Base-by-base conservation (phyloP, 2,797 vertebrate genomes). In the Danio albolineatus region DNA sequence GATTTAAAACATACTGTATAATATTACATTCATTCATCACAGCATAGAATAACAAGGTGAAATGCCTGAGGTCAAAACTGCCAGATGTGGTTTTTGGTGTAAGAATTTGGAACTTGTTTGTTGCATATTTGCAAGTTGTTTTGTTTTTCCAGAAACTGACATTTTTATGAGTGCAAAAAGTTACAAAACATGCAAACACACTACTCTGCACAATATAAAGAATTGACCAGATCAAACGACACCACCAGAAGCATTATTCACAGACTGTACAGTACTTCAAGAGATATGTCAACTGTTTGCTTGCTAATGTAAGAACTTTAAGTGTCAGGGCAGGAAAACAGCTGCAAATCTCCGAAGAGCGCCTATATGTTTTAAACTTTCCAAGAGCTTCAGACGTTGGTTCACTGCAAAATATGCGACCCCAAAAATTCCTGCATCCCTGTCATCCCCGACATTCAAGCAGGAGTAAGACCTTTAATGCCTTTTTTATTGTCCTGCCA, bases 271-370 rank as follows among this genome's bases (percentile, higher is more conserved):
- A 72, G 44, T 28, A 73, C 56, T 36, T 43, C 41, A 59, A 4
- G 2, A 39, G 38, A 17, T 64, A 10, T 43, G 39, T 43, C n/a
- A n/a, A 19, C 39, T 1, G 61, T 16, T 19, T n/a, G n/a, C 19
- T 44, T 39, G 0, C 39, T 64, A 64, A 64, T 64, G 43, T 64
- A 44, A 12, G 61, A 44, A 64, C 61, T 43, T 44, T 60, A 41
- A 16, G 56, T 5, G 16, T 21, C 57, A 49, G 38, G 49, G 16
- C 28, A 61, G 44, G 44, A 53, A 62, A 76, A 46, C 54, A 60
- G 65, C 3, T 4, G 59, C 73, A 65, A 76, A 65, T 76, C 76
- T 13, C 60, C 36, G 51, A 51, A 51, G n/a, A 39, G 36, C 14
- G 1, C 38, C 21, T 61, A 49, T 49, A 38, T 8, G 16, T 12